A percentile compares a stretch with the other conserved stretches of the same genome.
phyloP scores from a whole-genome alignment of 1,140 invertebrate genomes.

The Drosophila cardini region DNA sequence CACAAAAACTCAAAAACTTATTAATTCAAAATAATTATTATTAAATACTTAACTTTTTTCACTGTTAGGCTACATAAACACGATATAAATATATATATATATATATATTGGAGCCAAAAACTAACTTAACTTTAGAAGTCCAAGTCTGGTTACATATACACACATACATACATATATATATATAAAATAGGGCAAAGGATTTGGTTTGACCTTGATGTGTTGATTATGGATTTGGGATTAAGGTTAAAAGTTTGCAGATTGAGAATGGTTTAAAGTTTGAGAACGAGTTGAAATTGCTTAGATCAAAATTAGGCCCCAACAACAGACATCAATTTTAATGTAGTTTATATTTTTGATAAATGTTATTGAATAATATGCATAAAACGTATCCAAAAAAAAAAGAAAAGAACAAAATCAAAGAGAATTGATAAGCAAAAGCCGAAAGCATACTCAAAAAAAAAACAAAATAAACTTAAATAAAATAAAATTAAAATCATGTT shows the following conservation, averaged over 20 bases:
- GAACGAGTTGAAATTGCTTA: conserved; percentile 60
- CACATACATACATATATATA: conserved; percentile 3
- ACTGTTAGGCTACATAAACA: conserved; percentile 69
- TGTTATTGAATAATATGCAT: conserved; percentile 69
- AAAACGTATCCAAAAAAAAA: conserved; percentile 23
- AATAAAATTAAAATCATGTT: conserved; percentile 45
- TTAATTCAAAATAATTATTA: not conserved
- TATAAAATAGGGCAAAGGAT: conserved; percentile 27
- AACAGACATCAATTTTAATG: conserved; percentile 66
- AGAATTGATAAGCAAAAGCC: conserved; percentile 41
- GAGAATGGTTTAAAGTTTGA: conserved; percentile 30
- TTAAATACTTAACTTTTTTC: conserved; percentile 43
- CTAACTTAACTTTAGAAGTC: conserved; percentile 52
- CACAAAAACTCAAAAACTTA: conserved; percentile 23
- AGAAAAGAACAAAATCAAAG: no score
- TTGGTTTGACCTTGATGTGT: conserved; percentile 32
- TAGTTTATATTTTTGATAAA: conserved; percentile 84
- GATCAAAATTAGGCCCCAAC: conserved; percentile 20
- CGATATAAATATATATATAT: no score
- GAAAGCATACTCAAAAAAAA: conserved; percentile 44
- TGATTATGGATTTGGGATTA: conserved; percentile 15
- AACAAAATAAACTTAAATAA: conserved; percentile 16
- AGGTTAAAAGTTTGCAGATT: not conserved
- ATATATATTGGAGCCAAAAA: conserved; percentile 59
- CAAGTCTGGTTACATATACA: conserved; percentile 38